These are phyloP conservation scores for Phanerotoma sp. DNA, from an alignment of 2,888 invertebrate species.

Conservation along the genomic window DNA sequence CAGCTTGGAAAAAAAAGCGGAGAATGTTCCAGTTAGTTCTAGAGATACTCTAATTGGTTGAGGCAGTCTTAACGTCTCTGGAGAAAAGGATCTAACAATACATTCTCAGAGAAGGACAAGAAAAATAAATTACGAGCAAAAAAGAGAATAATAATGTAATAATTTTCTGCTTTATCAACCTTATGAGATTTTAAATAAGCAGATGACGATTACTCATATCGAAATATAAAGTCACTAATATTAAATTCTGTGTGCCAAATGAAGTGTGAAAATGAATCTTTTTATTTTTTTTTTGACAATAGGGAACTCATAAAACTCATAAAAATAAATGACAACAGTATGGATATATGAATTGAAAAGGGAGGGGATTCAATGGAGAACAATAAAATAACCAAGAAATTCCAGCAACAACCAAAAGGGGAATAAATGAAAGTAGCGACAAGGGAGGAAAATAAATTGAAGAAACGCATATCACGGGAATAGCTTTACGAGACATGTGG, in stretches of 20 bases:
- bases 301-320: too few relatives aligned
- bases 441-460: not conserved
- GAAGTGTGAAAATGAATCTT: not conserved
- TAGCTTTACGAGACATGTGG: not conserved
- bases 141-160: not conserved
- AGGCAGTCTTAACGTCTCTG: conserved; percentile 11
- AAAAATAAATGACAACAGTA: not conserved
- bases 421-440: not conserved
- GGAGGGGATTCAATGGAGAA: not conserved
- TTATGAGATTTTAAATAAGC: too few relatives aligned
- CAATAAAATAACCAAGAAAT: not conserved
- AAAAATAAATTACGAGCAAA: not conserved
- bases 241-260: not conserved
- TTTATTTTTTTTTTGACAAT: too few relatives aligned
- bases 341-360: not conserved
- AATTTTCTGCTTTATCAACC: too few relatives aligned
- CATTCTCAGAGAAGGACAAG: not conserved
- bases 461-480: not conserved
- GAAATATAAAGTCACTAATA: not conserved
- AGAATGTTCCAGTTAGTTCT: not conserved
- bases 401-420: not conserved
- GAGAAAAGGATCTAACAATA: not conserved
- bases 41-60: conserved; percentile 1
- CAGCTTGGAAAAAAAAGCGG: too few relatives aligned
- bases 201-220: too few relatives aligned